Conservation (phyloP, 2,888 invertebrate genomes). For the Phaonia tiefii region DNA sequence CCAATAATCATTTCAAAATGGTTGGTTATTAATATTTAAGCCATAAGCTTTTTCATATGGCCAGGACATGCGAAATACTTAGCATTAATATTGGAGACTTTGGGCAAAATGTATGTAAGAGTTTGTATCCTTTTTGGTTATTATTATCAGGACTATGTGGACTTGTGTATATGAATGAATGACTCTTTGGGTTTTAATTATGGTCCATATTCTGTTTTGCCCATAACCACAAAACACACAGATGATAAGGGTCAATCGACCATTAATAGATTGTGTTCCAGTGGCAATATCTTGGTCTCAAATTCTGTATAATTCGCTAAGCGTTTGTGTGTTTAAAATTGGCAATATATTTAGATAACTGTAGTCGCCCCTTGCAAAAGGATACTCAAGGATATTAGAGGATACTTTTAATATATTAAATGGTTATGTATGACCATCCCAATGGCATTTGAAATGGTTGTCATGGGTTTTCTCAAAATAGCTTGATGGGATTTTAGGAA, state of each 20-base stretch:
- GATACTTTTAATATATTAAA: too few species aligned
- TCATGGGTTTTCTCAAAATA: not conserved
- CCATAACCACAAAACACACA: conserved; percentile 22
- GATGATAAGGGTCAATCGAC: conserved; percentile 49
- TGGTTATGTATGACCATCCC: not conserved
- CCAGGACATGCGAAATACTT: too few species aligned
- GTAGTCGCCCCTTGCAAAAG: too few species aligned
- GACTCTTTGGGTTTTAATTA: not conserved
- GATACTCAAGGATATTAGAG: too few species aligned
- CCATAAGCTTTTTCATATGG: not conserved
- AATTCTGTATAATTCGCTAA: not conserved
- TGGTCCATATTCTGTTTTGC: not conserved
- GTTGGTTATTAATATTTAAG: not conserved
- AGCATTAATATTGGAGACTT: too few species aligned
- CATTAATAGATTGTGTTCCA: conserved; percentile 45
- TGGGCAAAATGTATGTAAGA: not conserved
- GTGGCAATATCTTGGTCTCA: not conserved
- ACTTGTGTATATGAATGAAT: not conserved
- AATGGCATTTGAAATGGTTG: not conserved
- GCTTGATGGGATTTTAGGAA: too few species aligned
- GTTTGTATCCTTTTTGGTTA: not conserved
- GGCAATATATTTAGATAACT: conserved; percentile 38
- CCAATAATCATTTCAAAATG: not conserved
- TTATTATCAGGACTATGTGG: not conserved
- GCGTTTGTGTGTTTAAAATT: conserved; percentile 9